These are phyloP conservation scores for Microcebus tavaratra DNA, from an alignment of 2,113 vertebrate genomes.

Conservation along the genomic window DNA sequence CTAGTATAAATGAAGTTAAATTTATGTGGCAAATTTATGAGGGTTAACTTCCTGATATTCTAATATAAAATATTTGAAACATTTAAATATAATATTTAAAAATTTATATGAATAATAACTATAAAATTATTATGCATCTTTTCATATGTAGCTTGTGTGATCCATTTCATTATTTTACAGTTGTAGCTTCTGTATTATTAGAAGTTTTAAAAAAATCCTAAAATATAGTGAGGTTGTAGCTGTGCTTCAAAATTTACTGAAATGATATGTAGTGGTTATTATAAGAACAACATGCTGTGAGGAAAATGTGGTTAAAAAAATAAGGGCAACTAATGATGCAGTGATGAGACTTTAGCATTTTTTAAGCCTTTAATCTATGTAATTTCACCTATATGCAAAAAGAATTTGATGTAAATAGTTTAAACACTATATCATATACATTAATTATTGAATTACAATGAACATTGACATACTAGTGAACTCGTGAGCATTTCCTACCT, in stretches of 20 bases:
- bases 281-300: not conserved
- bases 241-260: slow-evolving; percentile 30
- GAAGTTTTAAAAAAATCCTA: not conserved
- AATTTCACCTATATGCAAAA: slow-evolving; percentile 7
- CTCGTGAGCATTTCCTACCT: not conserved
- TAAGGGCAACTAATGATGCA: not conserved
- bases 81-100: slow-evolving; percentile 23
- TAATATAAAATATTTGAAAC: not conserved
- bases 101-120: slow-evolving; percentile 37
- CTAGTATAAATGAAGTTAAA: slow-evolving; percentile 14
- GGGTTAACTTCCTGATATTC: not conserved
- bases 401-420: not conserved
- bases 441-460: slow-evolving; percentile 31
- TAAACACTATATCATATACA: not conserved
- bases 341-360: not conserved
- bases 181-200: not conserved
- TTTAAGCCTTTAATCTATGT: not conserved
- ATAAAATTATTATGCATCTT: slow-evolving; percentile 25
- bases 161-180: slow-evolving; percentile 35
- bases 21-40: not conserved
- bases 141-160: slow-evolving; percentile 35
- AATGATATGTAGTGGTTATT: not conserved
- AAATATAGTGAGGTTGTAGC: not conserved
- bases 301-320: not conserved
- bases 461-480: not conserved